Evolutionary conservation across 2,888 invertebrate species (phyloP), one percentile per base, ranked within the genome.

Genomic region (Mermis nigrescens): DNA sequence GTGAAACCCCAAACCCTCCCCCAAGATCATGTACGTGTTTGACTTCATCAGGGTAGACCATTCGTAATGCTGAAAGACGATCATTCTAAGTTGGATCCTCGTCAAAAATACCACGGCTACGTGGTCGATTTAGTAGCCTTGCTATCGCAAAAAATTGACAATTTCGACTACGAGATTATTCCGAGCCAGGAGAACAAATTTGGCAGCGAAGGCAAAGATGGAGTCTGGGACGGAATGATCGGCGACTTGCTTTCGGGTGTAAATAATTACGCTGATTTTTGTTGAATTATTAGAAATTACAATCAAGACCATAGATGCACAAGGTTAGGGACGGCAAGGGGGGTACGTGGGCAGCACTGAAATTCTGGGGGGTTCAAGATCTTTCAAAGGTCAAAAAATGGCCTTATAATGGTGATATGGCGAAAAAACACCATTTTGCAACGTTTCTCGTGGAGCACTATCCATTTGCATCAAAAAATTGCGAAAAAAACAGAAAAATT

Each of bases 61-160:
- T 55, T 55, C n/a, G 32, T 31, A 7, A 55, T 55, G 29, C 26
- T 26, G n/a, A 55, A 55, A 27, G 7, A 7, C 7, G n/a, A 55
- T 26, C 51, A 15, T n/a, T 46, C 3, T 3, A 56, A 45, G n/a
- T 7, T 56, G 46, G 19, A 12, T 7, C 31, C 27, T 3, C 7
- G 31, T 4, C 12, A 31, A 3, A 31, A 38, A 32, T 75, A 74
- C 64, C 72, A 74, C 61, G 77, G 76, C 12, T 77, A 72, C 66
- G 76, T 76, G 64, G 71, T 74, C 7, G 76, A 77, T 63, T 64
- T 77, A n/a, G 70, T 75, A 12, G 62, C 67, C 52, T 66, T 69
- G 55, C 68, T 77, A 26, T 68, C 74, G 0, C 61, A 65, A 46
- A 65, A 69, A 59, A 71, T 74, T 22, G 67, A 70, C 24, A 67